These are phyloP conservation scores for Leptopilina syphax DNA, from an alignment of 2,888 invertebrate genomes.

Conservation along the genomic window DNA sequence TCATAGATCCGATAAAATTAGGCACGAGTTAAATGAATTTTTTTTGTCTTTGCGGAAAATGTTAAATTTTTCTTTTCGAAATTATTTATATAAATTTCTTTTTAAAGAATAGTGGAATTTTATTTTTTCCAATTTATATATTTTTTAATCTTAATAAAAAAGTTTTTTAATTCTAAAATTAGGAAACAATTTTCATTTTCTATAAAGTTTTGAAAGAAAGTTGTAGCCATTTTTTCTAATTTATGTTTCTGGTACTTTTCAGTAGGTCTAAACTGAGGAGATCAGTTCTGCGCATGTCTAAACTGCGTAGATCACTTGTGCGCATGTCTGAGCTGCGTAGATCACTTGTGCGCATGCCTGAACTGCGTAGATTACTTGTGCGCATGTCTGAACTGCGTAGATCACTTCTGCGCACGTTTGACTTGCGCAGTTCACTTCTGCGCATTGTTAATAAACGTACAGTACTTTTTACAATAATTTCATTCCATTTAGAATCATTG, in stretches of 20 bases:
- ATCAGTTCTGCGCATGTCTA: background rate
- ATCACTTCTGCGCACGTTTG: background rate
- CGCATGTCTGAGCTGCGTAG: background rate
- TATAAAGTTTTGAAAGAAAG: too few relatives aligned
- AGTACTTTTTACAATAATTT: background rate
- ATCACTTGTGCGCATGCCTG: background rate
- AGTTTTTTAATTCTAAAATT: too few relatives aligned
- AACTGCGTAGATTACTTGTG: too few relatives aligned
- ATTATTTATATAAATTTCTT: background rate
- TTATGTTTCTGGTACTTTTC: too few relatives aligned
- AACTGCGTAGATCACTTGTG: too few relatives aligned
- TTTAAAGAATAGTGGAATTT: too few relatives aligned
- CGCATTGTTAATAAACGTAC: background rate
- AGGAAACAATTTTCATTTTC: too few relatives aligned
- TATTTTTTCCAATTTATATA: too few relatives aligned
- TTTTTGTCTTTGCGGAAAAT: background rate
- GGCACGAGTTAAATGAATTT: background rate
- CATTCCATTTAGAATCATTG: too few relatives aligned
- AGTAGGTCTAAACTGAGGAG: background rate
- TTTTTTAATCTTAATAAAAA: too few relatives aligned
- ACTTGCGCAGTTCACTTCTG: background rate
- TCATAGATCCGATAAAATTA: slow-evolving; percentile 28
- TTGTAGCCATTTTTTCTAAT: too few relatives aligned
- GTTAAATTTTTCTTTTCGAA: background rate
- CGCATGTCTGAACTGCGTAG: too few relatives aligned